These are phyloP conservation scores for Nesoenas mayeri DNA, from an alignment of 2,113 vertebrate genomes.

Conservation along the genomic window DNA sequence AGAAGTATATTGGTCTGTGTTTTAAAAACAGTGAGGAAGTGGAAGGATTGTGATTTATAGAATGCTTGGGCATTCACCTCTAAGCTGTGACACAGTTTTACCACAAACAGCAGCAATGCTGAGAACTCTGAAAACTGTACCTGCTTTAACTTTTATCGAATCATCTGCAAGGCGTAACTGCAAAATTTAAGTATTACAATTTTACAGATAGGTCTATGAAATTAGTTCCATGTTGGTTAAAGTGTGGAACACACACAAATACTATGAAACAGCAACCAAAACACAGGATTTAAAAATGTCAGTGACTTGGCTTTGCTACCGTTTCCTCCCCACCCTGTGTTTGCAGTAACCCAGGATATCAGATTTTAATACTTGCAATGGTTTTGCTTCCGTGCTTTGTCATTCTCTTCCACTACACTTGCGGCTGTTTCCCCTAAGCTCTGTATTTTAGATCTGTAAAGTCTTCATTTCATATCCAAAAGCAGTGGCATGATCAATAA, in stretches of 20 bases:
- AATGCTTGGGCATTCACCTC: neutral
- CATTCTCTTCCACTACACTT: neutral
- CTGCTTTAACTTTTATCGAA: neutral
- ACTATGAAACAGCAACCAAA: neutral
- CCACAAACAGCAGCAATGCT: neutral
- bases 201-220: neutral
- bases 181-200: neutral
- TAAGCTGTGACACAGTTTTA: neutral
- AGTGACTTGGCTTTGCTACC: neutral
- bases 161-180: neutral
- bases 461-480: neutral
- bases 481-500: neutral
- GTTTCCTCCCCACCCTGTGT: conserved; percentile 45
- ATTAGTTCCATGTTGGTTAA: fast-evolving
- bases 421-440: neutral
- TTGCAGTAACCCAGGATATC: conserved; percentile 36
- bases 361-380: neutral
- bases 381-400: conserved; percentile 33
- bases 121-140: neutral
- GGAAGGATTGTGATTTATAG: neutral
- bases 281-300: neutral
- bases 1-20: neutral
- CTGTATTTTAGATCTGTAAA: neutral
- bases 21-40: neutral
- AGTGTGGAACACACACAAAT: neutral